Evolutionary conservation across 2,113 vertebrate genomes (phyloP).

Genomic region (Andinoacara biseriatus): DNA sequence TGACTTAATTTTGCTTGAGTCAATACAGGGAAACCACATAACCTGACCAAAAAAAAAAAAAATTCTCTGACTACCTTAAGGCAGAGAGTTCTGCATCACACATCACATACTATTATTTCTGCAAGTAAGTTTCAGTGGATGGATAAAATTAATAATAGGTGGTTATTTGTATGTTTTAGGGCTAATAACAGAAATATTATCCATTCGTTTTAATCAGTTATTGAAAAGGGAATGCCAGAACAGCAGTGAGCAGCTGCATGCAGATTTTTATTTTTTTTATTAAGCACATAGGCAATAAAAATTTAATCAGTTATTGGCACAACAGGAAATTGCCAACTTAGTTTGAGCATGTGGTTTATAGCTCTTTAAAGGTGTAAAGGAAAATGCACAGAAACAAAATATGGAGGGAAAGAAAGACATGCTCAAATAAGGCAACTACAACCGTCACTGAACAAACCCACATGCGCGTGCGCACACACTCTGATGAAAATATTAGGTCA

Average conservation of each 20-base stretch:
- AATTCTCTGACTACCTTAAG: not conserved
- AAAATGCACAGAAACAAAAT: not conserved
- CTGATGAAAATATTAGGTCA: not conserved
- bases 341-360: not conserved
- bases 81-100: not conserved
- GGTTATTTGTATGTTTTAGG: too few species aligned
- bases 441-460: not conserved
- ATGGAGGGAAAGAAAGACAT: not conserved
- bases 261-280: not conserved
- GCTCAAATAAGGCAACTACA: not conserved
- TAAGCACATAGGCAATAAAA: not conserved
- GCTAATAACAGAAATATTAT: not conserved
- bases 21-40: slow-evolving; percentile 12
- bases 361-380: slow-evolving; percentile 10
- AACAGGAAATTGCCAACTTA: slow-evolving; percentile 30
- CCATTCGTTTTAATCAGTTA: not conserved
- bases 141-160: not conserved
- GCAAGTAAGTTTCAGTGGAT: not conserved
- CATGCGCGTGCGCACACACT: not conserved
- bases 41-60: fast-evolving
- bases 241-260: not conserved
- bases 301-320: not conserved
- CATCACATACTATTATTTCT: not conserved
- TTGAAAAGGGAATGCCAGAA: not conserved
- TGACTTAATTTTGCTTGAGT: not conserved